Evolutionary conservation across 1,140 invertebrate genomes (phyloP).

Genomic region (Drosophila erecta): DNA sequence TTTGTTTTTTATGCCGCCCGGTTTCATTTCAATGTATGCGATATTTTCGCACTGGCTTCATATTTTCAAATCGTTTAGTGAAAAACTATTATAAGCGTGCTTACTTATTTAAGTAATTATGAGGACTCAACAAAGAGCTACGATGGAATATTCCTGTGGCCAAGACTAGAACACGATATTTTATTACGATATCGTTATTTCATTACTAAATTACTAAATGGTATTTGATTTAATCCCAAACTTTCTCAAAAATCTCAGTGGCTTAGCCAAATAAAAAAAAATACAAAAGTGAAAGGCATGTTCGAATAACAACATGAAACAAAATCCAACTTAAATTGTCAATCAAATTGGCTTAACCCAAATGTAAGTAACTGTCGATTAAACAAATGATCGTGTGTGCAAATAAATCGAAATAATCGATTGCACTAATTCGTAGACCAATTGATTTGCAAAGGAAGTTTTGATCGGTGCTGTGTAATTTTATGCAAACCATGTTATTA

Average conservation of each 20-base stretch:
- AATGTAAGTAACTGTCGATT: conserved; percentile 30
- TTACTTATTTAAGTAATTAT: conserved; percentile 15
- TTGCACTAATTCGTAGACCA: conserved; percentile 6
- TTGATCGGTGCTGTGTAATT: background rate
- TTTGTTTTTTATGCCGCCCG: conserved; percentile 25
- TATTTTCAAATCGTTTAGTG: conserved; percentile 20
- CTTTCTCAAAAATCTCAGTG: conserved; percentile 23
- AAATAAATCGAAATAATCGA: conserved; percentile 40
- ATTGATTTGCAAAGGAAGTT: conserved; percentile 15
- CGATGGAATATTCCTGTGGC: background rate
- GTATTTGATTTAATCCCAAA: conserved; percentile 1
- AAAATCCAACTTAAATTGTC: conserved; percentile 36
- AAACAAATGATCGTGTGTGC: conserved; percentile 39
- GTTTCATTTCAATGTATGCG: conserved; percentile 10
- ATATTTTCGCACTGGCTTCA: conserved; percentile 43
- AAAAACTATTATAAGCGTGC: conserved; percentile 14
- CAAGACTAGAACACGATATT: background rate
- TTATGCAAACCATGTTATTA: background rate
- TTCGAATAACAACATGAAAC: conserved; percentile 3
- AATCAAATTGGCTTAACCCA: conserved; percentile 44
- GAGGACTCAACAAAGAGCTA: background rate
- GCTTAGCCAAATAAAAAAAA: background rate
- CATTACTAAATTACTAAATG: too few species aligned
- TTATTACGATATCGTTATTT: background rate
- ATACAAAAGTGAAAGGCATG: conserved; percentile 35